These are phyloP conservation scores for Doryteuthis pealeii DNA, from an alignment of 1,140 invertebrate species.

Conservation along the genomic window DNA sequence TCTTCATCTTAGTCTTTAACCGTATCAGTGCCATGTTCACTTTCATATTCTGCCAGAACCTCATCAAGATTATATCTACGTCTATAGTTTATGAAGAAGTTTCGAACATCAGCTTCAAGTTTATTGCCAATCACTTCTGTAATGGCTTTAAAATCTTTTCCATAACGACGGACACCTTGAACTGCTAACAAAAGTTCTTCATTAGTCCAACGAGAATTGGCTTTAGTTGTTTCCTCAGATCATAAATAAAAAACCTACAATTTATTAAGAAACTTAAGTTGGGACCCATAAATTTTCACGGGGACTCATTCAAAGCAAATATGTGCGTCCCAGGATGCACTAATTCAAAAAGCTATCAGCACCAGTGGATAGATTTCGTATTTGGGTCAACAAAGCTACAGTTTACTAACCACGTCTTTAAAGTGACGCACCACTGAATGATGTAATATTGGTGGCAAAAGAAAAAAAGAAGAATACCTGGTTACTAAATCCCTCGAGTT, in stretches of 20 bases:
- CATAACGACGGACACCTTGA: conserved; percentile 88
- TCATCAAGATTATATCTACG: conserved; percentile 88
- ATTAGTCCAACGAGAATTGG: conserved; percentile 88
- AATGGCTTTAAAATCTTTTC: conserved; percentile 93
- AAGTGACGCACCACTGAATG: not conserved
- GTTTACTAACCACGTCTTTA: not conserved
- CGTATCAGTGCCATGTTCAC: conserved; percentile 68
- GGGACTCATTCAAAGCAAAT: too few species aligned
- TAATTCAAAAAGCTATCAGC: too few species aligned
- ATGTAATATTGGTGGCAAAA: not conserved
- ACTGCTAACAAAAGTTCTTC: conserved; percentile 89
- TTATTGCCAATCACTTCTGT: conserved; percentile 94
- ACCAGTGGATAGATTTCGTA: not conserved
- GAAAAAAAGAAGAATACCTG: not conserved
- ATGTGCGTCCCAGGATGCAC: too few species aligned
- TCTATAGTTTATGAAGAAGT: conserved; percentile 85
- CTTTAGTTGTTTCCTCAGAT: too few species aligned
- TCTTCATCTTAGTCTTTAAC: conserved; percentile 62
- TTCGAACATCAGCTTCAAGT: conserved; percentile 85
- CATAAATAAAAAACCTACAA: too few species aligned
- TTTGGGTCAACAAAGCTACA: not conserved
- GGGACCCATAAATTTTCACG: too few species aligned
- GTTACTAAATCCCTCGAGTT: not conserved
- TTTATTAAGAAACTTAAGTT: too few species aligned
- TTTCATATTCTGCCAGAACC: conserved; percentile 86